A percentile compares a stretch with the other conserved stretches of the same genome.
Evolutionary conservation across 1,140 invertebrate species (phyloP).

Genomic region (Phymastichus coffea): DNA sequence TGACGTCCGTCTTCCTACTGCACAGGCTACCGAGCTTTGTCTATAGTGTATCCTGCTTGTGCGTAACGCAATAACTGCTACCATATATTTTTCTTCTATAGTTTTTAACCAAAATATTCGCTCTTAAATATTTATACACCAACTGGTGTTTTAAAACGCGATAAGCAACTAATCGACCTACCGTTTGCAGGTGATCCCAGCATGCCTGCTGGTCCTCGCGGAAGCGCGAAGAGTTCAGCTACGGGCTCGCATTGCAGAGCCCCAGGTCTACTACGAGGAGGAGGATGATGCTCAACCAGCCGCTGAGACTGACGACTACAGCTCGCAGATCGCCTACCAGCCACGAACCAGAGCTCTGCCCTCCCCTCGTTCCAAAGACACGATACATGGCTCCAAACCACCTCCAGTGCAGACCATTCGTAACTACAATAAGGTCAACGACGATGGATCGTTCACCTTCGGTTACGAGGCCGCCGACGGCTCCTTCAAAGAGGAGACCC

Average conservation of each 20-base stretch:
- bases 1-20: too few relatives aligned
- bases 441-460: conserved; percentile 84
- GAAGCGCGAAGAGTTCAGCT: conserved; percentile 47
- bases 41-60: too few relatives aligned
- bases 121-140: too few relatives aligned
- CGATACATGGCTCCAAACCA: conserved; percentile 60
- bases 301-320: conserved; percentile 46
- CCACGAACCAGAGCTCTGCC: conserved; percentile 47
- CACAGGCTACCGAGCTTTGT: too few relatives aligned
- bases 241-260: conserved; percentile 43
- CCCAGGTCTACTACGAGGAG: conserved; percentile 51
- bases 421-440: conserved; percentile 80
- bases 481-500: conserved; percentile 86
- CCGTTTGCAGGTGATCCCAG: conserved; percentile 49
- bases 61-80: too few relatives aligned
- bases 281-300: conserved; percentile 44
- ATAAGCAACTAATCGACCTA: too few relatives aligned
- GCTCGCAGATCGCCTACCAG: conserved; percentile 46
- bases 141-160: too few relatives aligned
- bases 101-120: too few relatives aligned
- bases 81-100: too few relatives aligned
- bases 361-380: conserved; percentile 56
- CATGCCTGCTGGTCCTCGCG: conserved; percentile 43
- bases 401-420: conserved; percentile 77
- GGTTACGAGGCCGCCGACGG: conserved; percentile 86